Evolutionary conservation across 2,113 vertebrate genomes (phyloP), one percentile per base, ranked within the genome.

Genomic region (Hystrix cristata): DNA sequence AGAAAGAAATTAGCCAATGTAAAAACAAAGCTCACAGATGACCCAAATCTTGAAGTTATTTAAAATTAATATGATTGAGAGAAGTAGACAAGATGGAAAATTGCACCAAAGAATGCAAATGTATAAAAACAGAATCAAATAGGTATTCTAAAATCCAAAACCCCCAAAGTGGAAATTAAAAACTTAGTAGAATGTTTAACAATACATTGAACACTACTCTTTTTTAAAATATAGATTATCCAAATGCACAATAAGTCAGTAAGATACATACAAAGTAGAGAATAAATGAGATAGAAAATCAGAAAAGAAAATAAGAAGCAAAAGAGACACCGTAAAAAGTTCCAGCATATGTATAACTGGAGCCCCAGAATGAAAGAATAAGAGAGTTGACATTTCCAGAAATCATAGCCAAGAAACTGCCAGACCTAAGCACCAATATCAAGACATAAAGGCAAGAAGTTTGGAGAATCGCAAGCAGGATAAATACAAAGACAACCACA

Each of bases 341-440:
- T 90, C 15, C 69, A 67, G 67, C 16, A 48, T 27, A 46, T 64
- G 16, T 79, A 48, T 31, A 85, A 90, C 8, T 51, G 60, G 25
- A 95, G 34, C 10, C 25, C 48, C 38, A 60, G 34, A 78, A 89
- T 51, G 38, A 83, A 76, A 88, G 21, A 76, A 31, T 23, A 59
- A 65, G 86, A 87, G n/a, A 84, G 55, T 34, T 19, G 48, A 43
- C 60, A 89, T 80, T 91, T 83, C 7, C 25, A 93, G 51, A 92
- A 95, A 14, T 84, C 71, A 69, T 43, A 85, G 69, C 59, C 38
- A 78, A 90, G 29, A 90, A 95, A 67, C 59, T 57, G 48, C 38
- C 4, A 53, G 48, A 93, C 48, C 69, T 83, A 38, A 84, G 14
- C 53, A 83, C 81, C 55, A 87, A 48, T 11, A 95, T 72, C 0